phyloP scores from a whole-genome alignment of 1,140 invertebrate genomes.

The Aphidius gifuensis region DNA sequence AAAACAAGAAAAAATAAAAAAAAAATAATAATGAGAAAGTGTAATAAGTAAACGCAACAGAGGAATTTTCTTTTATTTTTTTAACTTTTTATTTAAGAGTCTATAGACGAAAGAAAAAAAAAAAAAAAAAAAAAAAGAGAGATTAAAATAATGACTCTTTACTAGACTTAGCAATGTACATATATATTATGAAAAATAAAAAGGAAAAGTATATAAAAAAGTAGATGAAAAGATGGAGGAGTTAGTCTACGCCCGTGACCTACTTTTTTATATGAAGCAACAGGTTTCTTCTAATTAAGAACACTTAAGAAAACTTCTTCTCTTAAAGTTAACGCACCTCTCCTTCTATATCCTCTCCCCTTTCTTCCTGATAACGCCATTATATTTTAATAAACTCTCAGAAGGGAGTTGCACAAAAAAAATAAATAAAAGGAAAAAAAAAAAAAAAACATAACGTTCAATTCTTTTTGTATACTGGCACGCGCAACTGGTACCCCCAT shows the following conservation, averaged over 20 bases:
- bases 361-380: slow-evolving; percentile 44
- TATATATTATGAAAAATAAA: slow-evolving; percentile 19
- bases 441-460: slow-evolving; percentile 18
- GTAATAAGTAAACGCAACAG: too few species aligned
- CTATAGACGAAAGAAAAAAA: slow-evolving; percentile 1
- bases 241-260: slow-evolving; percentile 52
- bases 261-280: slow-evolving; percentile 56
- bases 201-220: slow-evolving; percentile 14
- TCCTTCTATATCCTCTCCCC: slow-evolving; percentile 26
- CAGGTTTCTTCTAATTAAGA: slow-evolving; percentile 58
- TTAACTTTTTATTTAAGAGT: too few species aligned
- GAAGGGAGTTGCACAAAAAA: background rate
- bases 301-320: slow-evolving; percentile 58
- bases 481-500: slow-evolving; percentile 2
- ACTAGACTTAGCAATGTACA: slow-evolving; percentile 38
- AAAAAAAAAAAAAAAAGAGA: slow-evolving; percentile 9
- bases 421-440: too few species aligned
- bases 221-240: slow-evolving; percentile 13
- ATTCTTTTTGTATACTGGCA: slow-evolving; percentile 31
- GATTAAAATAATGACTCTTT: slow-evolving; percentile 55
- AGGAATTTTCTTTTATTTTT: too few species aligned
- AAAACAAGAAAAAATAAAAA: too few species aligned
- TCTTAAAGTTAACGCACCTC: slow-evolving; percentile 55
- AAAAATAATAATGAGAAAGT: too few species aligned
- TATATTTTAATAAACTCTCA: slow-evolving; percentile 51